Conservation (phyloP, 2,113 vertebrate genomes). For the Megaceryle maxima region DNA sequence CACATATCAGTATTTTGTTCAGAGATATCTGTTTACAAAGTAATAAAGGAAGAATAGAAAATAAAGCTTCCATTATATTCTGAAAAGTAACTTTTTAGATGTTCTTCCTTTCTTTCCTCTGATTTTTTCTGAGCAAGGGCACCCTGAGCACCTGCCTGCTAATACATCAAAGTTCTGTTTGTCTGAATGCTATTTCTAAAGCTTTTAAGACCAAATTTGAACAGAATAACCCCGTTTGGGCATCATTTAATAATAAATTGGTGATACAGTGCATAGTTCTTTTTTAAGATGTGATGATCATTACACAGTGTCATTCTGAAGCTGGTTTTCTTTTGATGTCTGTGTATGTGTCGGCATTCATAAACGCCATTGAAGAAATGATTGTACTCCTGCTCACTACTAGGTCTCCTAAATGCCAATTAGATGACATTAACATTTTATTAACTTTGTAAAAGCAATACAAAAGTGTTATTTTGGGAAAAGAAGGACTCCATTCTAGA, state of each 20-base stretch:
- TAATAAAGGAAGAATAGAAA: not conserved
- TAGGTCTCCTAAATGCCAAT: not conserved
- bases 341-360: rapidly evolving
- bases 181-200: not conserved
- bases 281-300: not conserved
- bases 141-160: not conserved
- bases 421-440: not conserved
- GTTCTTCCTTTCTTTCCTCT: not conserved
- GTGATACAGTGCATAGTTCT: not conserved
- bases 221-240: not conserved
- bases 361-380: not conserved
- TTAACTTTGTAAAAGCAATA: not conserved
- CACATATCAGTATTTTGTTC: not conserved
- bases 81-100: not conserved
- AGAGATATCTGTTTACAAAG: not conserved
- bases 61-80: not conserved
- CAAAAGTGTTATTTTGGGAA: not conserved
- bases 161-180: not conserved
- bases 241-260: not conserved
- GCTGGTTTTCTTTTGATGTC: not conserved
- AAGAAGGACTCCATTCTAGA: not conserved
- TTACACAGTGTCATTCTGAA: not conserved
- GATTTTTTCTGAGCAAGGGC: not conserved
- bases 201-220: not conserved
- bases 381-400: not conserved